Evolutionary conservation across 2,797 vertebrate species (phyloP).

Genomic region (Diplodus sargus): DNA sequence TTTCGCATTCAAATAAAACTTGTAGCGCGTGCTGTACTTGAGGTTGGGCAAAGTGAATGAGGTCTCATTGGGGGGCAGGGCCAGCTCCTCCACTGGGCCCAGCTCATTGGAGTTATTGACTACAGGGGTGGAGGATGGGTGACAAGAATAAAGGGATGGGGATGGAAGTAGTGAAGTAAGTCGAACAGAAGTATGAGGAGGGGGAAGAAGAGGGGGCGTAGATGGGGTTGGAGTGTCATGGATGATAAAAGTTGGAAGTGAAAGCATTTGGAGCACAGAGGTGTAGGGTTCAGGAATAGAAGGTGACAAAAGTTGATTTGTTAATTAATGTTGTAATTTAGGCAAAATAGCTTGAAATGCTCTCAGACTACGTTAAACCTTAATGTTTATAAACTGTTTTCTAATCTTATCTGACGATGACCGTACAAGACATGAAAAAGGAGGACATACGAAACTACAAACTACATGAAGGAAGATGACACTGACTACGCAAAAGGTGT

Average conservation of each 20-base stretch:
- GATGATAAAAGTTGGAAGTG: conserved; percentile 55
- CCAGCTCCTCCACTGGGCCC: conserved; percentile 90
- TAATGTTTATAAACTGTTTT: conserved; percentile 6
- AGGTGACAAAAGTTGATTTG: conserved; percentile 75
- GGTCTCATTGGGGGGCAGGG: conserved; percentile 93
- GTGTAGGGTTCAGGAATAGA: conserved; percentile 64
- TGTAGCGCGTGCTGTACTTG: conserved; percentile 97
- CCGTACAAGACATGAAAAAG: conserved; percentile 55
- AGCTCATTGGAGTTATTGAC: conserved; percentile 96
- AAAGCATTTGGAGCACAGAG: conserved; percentile 59
- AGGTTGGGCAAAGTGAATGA: conserved; percentile 92
- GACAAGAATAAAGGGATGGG: conserved; percentile 59
- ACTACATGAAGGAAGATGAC: conserved; percentile 59
- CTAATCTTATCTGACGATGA: conserved; percentile 42
- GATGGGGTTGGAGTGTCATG: conserved; percentile 52
- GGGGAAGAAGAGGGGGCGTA: conserved; percentile 21
- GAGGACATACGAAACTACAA: conserved; percentile 57
- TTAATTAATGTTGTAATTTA: conserved; percentile 68
- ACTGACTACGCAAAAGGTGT: conserved; percentile 3
- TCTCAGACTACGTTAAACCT: conserved; percentile 34
- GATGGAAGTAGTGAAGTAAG: conserved; percentile 55
- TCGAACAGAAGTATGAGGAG: conserved; percentile 46
- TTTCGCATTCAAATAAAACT: conserved; percentile 95
- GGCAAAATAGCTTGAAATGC: conserved; percentile 49
- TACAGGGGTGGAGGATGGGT: conserved; percentile 77